These are phyloP conservation scores for Pinna nobilis DNA, from an alignment of 1,140 invertebrate species.

Conservation along the genomic window DNA sequence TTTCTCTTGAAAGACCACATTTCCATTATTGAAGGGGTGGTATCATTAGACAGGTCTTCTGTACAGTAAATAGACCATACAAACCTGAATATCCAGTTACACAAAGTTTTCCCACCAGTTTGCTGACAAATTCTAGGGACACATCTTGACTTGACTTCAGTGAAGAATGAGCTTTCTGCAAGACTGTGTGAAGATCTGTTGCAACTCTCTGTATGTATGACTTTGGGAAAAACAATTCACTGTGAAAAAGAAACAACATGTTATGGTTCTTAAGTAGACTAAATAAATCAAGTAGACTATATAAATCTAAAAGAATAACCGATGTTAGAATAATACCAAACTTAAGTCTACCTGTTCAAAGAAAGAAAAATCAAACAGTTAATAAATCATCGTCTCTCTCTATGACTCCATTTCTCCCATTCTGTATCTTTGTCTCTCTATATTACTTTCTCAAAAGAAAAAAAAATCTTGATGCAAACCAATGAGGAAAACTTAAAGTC, in stretches of 20 bases:
- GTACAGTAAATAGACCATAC: conserved; percentile 12
- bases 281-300: neutral
- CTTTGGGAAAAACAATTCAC: conserved; percentile 62
- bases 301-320: neutral
- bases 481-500: too few relatives aligned
- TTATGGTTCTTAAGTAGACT: neutral
- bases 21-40: neutral
- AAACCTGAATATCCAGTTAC: conserved; percentile 60
- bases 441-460: too few relatives aligned
- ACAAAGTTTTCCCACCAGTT: conserved; percentile 62
- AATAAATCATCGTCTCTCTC: neutral
- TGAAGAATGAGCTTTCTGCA: conserved; percentile 48
- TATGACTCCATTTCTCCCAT: neutral
- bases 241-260: conserved; percentile 52
- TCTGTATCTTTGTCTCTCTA: too few relatives aligned
- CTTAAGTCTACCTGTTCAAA: neutral
- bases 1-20: neutral
- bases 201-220: conserved; percentile 55
- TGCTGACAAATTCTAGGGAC: conserved; percentile 57
- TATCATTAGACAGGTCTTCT: neutral
- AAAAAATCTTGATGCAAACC: too few relatives aligned
- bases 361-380: neutral
- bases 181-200: conserved; percentile 44
- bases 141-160: conserved; percentile 48
- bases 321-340: neutral